Evolutionary conservation across 2,888 invertebrate species (phyloP).

Genomic region (Ariolimax columbianus): DNA sequence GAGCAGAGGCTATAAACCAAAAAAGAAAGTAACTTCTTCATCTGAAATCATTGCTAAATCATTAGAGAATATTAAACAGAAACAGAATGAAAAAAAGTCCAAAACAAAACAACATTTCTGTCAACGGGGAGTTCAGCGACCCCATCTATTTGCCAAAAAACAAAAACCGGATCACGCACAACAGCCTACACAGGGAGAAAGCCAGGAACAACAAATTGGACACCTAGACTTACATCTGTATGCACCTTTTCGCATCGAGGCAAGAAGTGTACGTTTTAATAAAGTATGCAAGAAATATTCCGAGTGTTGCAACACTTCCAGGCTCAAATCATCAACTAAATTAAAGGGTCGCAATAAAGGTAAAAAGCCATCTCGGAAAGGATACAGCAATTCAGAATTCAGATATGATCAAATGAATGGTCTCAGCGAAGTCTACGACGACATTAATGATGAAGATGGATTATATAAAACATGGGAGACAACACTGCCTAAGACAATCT

Average conservation of each 20-base stretch:
- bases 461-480: too few species aligned
- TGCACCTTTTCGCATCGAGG: neutral
- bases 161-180: neutral
- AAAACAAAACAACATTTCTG: constrained; percentile 16
- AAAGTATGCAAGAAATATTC: neutral
- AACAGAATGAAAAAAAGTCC: neutral
- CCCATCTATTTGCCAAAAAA: neutral
- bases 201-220: neutral
- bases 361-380: neutral
- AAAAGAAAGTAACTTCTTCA: neutral
- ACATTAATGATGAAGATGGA: neutral
- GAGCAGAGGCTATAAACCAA: neutral
- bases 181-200: neutral
- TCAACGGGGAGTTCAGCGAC: constrained; percentile 27
- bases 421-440: neutral
- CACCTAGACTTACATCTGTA: neutral
- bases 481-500: neutral
- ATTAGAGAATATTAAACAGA: neutral
- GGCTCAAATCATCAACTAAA: constrained; percentile 8
- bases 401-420: neutral
- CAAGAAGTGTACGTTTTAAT: neutral
- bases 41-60: neutral
- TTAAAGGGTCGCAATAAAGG: constrained; percentile 4
- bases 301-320: neutral
- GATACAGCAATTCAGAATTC: constrained; percentile 10